Evolutionary conservation across 1,140 invertebrate genomes (phyloP).

Genomic region (Calephelis nemesis): DNA sequence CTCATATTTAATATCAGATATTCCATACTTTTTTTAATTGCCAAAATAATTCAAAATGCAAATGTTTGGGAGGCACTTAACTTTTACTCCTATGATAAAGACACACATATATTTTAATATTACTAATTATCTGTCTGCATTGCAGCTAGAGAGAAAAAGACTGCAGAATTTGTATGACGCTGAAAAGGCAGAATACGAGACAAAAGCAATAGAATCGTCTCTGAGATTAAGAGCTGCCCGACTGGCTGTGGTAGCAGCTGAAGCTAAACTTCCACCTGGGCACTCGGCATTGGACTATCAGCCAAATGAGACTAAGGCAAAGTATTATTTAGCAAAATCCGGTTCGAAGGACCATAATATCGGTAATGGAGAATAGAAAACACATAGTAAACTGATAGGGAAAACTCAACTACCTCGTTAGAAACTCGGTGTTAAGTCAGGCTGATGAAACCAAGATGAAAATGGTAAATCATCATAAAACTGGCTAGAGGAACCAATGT

Average conservation of each 20-base stretch:
- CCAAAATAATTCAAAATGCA: too few relatives aligned
- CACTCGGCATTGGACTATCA: slow-evolving; percentile 48
- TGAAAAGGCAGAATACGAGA: slow-evolving; percentile 35
- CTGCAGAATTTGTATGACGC: slow-evolving; percentile 46
- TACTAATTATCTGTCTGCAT: slow-evolving; percentile 10
- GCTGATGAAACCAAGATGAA: too few relatives aligned
- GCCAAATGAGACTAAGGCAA: slow-evolving; percentile 41
- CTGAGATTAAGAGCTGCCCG: slow-evolving; percentile 52
- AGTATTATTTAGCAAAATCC: slow-evolving; percentile 37
- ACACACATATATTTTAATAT: neutral
- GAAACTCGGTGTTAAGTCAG: too few relatives aligned
- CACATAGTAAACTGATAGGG: neutral
- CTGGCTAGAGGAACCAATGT: too few relatives aligned
- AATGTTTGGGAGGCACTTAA: too few relatives aligned
- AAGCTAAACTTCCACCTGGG: slow-evolving; percentile 38
- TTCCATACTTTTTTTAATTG: too few relatives aligned
- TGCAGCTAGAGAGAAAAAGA: slow-evolving; percentile 58
- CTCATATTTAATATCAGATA: too few relatives aligned
- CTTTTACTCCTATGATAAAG: too few relatives aligned
- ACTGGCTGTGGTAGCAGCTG: slow-evolving; percentile 44
- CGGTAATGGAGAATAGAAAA: neutral
- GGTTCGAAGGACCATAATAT: neutral
- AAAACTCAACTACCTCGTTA: too few relatives aligned
- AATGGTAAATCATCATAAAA: neutral
- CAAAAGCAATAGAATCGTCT: slow-evolving; percentile 40